phyloP scores from a whole-genome alignment of 92 coral and sea anemone species.

The Pocillopora meandrina region DNA sequence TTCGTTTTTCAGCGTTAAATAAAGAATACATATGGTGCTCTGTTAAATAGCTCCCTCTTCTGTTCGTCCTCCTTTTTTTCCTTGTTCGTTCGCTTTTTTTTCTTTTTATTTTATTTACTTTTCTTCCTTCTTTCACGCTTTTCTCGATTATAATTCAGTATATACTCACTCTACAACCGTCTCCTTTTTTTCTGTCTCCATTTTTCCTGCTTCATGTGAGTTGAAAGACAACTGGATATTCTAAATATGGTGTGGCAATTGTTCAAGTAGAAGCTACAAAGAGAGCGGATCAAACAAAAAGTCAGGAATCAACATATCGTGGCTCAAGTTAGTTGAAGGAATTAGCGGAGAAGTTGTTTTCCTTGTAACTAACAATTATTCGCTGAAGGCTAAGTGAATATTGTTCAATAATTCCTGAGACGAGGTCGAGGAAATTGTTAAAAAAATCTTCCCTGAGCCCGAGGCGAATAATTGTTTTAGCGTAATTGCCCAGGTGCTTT shows the following conservation, averaged over 20 bases:
- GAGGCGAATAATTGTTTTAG: no score
- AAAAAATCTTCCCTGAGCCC: no score
- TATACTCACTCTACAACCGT: conserved; percentile 24
- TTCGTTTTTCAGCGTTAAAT: no score
- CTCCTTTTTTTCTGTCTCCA: conserved; percentile 8
- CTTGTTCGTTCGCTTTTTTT: no score
- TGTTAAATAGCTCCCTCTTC: no score
- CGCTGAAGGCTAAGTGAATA: no score
- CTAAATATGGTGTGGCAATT: background rate
- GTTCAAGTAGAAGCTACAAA: background rate
- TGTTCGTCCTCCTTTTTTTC: no score
- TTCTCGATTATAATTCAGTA: background rate
- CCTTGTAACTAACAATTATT: background rate
- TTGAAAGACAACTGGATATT: background rate
- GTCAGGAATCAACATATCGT: background rate
- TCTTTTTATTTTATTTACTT: no score
- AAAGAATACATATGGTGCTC: no score
- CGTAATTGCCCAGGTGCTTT: no score
- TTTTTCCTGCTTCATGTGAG: background rate
- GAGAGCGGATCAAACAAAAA: background rate
- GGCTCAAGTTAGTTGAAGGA: background rate
- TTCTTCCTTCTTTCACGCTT: background rate
- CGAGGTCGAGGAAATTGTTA: no score
- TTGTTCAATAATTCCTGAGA: no score
- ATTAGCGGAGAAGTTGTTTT: background rate